Conservation (phyloP, 2,113 vertebrate genomes). For the Odobenus rosmarus region DNA sequence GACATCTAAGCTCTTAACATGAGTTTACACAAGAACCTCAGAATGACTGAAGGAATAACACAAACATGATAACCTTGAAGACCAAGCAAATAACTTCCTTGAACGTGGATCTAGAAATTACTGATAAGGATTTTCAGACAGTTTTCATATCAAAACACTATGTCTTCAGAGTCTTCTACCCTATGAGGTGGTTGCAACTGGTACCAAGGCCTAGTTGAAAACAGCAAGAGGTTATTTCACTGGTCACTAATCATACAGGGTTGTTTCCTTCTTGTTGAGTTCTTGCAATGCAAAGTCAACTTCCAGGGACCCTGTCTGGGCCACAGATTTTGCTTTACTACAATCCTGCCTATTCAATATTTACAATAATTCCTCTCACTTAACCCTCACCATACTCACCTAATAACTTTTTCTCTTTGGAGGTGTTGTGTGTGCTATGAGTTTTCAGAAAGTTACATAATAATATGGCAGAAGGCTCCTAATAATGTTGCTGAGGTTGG, state of each 20-base stretch:
- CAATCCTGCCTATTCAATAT: neutral
- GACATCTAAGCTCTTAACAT: neutral
- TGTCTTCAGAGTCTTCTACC: neutral
- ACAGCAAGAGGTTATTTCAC: neutral
- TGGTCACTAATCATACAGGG: neutral
- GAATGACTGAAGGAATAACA: neutral
- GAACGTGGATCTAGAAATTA: neutral
- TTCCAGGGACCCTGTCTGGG: neutral
- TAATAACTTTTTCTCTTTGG: neutral
- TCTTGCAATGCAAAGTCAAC: neutral
- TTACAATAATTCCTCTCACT: neutral
- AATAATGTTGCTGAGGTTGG: neutral
- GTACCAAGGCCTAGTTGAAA: neutral
- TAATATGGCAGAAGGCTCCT: neutral
- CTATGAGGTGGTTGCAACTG: neutral
- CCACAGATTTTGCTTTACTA: neutral
- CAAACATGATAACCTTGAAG: neutral
- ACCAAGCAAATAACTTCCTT: neutral
- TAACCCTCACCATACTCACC: neutral
- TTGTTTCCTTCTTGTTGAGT: neutral
- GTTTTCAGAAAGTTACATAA: neutral
- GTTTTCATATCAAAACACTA: neutral
- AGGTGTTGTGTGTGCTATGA: neutral
- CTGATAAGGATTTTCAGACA: neutral
- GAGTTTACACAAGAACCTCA: neutral